Evolutionary conservation across 2,797 vertebrate species (phyloP).

Genomic region (Acropternis orthonyx): DNA sequence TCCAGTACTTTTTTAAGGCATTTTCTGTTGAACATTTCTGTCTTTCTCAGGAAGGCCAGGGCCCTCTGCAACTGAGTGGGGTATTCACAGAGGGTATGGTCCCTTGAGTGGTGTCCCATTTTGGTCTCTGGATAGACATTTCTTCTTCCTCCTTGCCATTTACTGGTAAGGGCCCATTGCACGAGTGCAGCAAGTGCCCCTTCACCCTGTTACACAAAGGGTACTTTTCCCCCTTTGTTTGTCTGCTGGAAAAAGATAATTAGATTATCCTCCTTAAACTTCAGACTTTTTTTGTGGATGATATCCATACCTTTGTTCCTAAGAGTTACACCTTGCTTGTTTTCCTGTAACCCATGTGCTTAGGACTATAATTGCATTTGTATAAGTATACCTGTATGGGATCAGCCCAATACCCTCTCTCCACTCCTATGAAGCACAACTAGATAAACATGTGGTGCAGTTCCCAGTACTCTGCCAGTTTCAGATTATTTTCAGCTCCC

Average conservation of each 20-base stretch:
- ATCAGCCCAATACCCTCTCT: not conserved
- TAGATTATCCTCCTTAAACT: not conserved
- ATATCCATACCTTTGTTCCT: rapidly evolving
- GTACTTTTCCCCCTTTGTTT: rapidly evolving
- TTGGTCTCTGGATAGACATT: not conserved
- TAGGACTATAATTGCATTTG: not conserved
- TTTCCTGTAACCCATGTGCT: not conserved
- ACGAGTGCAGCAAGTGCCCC: rapidly evolving
- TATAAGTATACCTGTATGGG: rapidly evolving
- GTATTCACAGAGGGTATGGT: rapidly evolving
- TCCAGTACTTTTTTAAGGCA: not conserved
- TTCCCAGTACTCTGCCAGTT: not conserved
- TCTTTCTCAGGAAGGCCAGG: not conserved
- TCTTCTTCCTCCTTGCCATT: not conserved
- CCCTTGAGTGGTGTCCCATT: not conserved
- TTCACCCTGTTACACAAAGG: not conserved
- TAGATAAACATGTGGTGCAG: not conserved
- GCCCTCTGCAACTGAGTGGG: rapidly evolving
- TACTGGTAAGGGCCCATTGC: rapidly evolving
- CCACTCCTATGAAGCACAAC: not conserved
- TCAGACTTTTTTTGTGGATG: not conserved
- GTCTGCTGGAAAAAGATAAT: not conserved
- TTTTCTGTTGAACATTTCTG: not conserved
- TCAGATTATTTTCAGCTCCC: not conserved
- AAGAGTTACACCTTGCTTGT: not conserved